Evolutionary conservation across 2,797 vertebrate genomes (phyloP), one percentile per base, ranked within the genome.

Genomic region (Peromyscus aztecus): DNA sequence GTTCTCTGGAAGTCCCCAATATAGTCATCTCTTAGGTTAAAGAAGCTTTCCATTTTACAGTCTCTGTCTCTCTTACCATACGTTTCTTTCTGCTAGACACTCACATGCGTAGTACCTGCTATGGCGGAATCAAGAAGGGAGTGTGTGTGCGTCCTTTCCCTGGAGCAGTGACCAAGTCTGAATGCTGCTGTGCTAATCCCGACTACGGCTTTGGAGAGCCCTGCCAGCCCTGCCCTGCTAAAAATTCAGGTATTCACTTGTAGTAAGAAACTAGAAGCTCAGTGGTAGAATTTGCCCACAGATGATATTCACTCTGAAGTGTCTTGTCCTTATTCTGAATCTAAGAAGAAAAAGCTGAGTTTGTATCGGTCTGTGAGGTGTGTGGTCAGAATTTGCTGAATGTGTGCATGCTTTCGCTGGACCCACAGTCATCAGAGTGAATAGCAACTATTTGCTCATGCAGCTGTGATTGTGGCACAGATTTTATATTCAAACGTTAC

Each of bases 21-120:
- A 9, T 29, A 6, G 24, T 55, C n/a, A 23, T 5, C 34, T 27
- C 40, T 95, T 75, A 43, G 24, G 24, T 87, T 84, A 76, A 80
- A 75, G 81, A 82, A 90, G 11, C 3, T 27, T 91, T 78, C 6
- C 0, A 55, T 75, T 94, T 55, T n/a, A 37, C 88, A 81, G 77
- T 75, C 81, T 57, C 17, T 67, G 31, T 82, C 52, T 93, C 65
- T 73, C 0, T 89, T 40, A 17, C 5, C 27, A 0, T n/a, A 46
- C 43, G 24, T 71, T 27, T 49, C 0, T 71, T 34, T 85, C 55
- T 43, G 17, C 69, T 43, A 98, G 99, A 99, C 98, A 99, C 99
- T 1, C 99, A 99, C 97, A 99, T 99, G 99, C 99, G 99, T 96
- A 99, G 99, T 97, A 99, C 99, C 77, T 99, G 99, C 95, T 99